Conservation (phyloP, 2,888 invertebrate species). For the Eueremaeus valkanovi region DNA sequence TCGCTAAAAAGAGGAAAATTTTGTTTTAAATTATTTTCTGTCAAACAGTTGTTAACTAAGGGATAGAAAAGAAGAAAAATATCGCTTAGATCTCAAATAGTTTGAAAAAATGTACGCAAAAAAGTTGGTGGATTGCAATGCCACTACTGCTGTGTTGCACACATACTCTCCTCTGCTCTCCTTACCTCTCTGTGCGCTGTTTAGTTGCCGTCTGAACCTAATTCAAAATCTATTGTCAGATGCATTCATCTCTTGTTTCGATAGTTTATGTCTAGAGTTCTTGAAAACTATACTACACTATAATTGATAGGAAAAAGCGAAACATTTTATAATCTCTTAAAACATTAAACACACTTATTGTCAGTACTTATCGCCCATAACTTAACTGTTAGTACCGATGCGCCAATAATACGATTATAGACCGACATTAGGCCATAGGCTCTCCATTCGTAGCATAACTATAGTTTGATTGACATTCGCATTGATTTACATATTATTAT, state of each 20-base stretch:
- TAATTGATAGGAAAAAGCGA: neutral
- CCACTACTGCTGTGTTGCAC: neutral
- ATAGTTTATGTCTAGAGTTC: neutral
- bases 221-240: neutral
- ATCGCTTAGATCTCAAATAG: neutral
- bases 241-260: neutral
- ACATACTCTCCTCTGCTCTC: neutral
- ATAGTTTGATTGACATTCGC: too few relatives aligned
- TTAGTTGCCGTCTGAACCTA: neutral
- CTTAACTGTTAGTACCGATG: neutral
- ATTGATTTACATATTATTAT: too few relatives aligned
- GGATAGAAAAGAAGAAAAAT: neutral
- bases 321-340: neutral
- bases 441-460: too few relatives aligned
- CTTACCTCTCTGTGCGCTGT: neutral
- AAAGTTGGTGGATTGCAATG: constrained; percentile 9
- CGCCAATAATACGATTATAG: too few relatives aligned
- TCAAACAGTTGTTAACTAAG: neutral
- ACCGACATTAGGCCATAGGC: too few relatives aligned
- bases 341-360: neutral
- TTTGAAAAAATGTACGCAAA: neutral
- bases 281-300: neutral
- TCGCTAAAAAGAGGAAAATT: constrained; percentile 9
- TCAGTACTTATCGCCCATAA: neutral
- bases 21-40: neutral